Evolutionary conservation across 2,888 invertebrate species (phyloP).

Genomic region (Chymomyza procnemis): DNA sequence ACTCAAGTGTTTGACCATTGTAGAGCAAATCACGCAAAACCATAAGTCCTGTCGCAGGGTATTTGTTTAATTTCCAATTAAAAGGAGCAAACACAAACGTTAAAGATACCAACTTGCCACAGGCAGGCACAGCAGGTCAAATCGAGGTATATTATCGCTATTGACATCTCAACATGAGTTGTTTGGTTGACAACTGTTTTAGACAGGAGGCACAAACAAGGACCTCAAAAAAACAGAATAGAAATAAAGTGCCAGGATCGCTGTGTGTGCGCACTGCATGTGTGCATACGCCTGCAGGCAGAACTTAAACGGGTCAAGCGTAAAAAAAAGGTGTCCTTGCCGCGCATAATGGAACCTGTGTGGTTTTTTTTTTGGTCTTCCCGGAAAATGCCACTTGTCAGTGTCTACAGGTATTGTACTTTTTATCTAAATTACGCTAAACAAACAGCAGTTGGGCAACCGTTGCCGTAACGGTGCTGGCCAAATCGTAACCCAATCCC

Average conservation of each 20-base stretch:
- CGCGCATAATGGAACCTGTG: constrained; percentile 35
- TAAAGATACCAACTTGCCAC: neutral
- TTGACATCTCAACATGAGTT: constrained; percentile 66
- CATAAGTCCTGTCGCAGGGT: constrained; percentile 46
- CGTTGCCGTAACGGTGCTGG: constrained; percentile 52
- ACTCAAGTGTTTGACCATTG: constrained; percentile 56
- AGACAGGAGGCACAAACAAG: constrained; percentile 23
- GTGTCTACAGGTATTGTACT: constrained; percentile 52
- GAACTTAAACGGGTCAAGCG: constrained; percentile 33
- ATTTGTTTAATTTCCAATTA: constrained; percentile 73
- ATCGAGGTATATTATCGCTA: constrained; percentile 57
- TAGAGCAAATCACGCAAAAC: constrained; percentile 64
- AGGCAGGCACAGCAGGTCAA: constrained; percentile 68
- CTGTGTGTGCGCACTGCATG: constrained; percentile 39
- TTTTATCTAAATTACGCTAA: constrained; percentile 73
- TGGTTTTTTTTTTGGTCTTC: constrained; percentile 28
- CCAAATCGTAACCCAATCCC: constrained; percentile 13
- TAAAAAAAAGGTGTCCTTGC: constrained; percentile 37
- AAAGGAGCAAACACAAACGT: constrained; percentile 62
- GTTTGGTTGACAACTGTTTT: constrained; percentile 67
- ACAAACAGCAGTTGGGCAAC: constrained; percentile 65
- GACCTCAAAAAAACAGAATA: neutral
- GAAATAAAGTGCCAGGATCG: constrained; percentile 14
- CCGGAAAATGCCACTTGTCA: constrained; percentile 74
- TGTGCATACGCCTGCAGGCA: constrained; percentile 32